These are phyloP conservation scores for Chlamydotis undulata DNA, from an alignment of 2,113 vertebrate species.

Conservation along the genomic window DNA sequence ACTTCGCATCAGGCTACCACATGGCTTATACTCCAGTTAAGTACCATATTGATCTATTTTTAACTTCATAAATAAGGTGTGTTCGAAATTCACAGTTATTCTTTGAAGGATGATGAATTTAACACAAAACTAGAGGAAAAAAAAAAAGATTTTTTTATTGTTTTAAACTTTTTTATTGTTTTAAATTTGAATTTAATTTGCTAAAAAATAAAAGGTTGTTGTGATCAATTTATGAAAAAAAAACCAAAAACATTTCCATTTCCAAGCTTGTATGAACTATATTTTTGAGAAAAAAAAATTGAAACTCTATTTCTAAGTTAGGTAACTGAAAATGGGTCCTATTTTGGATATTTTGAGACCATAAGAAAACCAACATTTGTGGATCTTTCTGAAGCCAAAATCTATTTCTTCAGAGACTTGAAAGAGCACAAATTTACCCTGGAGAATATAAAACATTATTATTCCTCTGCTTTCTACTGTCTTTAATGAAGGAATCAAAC, in stretches of 20 bases:
- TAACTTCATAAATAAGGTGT: neutral
- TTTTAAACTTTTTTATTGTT: neutral
- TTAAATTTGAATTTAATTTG: neutral
- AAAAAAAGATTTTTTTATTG: neutral
- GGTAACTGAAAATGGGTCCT: neutral
- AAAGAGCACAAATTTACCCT: neutral
- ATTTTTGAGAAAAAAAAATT: neutral
- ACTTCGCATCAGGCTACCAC: neutral
- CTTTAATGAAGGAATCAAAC: neutral
- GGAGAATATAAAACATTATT: neutral
- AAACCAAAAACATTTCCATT: neutral
- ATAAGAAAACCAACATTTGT: neutral
- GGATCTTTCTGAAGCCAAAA: neutral
- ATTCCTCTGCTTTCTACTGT: neutral
- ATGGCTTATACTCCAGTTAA: neutral
- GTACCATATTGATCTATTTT: slow-evolving; percentile 2
- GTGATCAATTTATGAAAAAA: neutral
- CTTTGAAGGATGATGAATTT: neutral
- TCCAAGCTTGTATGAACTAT: neutral
- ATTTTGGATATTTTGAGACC: neutral
- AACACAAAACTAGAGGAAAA: neutral
- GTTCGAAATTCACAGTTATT: neutral
- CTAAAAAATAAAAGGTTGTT: neutral
- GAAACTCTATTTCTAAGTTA: neutral
- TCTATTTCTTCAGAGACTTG: neutral